Conservation (phyloP, 2,113 vertebrate species). For the Rhinopomastus cyanomelas region DNA sequence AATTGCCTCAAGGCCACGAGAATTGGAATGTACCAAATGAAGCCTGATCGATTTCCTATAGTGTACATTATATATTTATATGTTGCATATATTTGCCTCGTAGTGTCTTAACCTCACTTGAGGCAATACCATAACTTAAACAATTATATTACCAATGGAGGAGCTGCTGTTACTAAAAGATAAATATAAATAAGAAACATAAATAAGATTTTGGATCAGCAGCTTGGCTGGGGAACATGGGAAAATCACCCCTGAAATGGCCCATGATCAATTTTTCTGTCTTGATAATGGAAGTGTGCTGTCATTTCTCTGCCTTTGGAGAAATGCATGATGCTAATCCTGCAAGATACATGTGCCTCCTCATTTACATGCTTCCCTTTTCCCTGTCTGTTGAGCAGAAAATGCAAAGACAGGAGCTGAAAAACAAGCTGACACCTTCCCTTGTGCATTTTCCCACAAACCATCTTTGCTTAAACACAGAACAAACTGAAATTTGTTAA, state of each 20-base stretch:
- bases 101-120: not conserved
- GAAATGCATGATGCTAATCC: slow-evolving; percentile 1
- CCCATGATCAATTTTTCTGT: not conserved
- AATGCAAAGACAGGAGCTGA: slow-evolving; percentile 47
- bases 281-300: not conserved
- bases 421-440: slow-evolving; percentile 1
- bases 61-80: not conserved
- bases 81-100: not conserved
- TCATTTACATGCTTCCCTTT: slow-evolving; percentile 31
- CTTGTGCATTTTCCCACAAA: slow-evolving; percentile 52
- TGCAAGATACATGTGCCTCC: not conserved
- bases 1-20: not conserved
- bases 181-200: slow-evolving; percentile 2
- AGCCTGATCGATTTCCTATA: slow-evolving; percentile 19
- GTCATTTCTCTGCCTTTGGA: slow-evolving; percentile 29
- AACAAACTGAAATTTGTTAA: slow-evolving; percentile 37
- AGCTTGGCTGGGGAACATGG: not conserved
- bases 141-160: not conserved
- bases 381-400: slow-evolving; percentile 10
- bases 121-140: not conserved
- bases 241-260: not conserved
- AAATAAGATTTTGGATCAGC: slow-evolving; percentile 1
- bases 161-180: not conserved
- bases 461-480: slow-evolving; percentile 1
- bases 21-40: not conserved